Base-by-base conservation (phyloP, 2,113 vertebrate genomes). In the Lathamus discolor region DNA sequence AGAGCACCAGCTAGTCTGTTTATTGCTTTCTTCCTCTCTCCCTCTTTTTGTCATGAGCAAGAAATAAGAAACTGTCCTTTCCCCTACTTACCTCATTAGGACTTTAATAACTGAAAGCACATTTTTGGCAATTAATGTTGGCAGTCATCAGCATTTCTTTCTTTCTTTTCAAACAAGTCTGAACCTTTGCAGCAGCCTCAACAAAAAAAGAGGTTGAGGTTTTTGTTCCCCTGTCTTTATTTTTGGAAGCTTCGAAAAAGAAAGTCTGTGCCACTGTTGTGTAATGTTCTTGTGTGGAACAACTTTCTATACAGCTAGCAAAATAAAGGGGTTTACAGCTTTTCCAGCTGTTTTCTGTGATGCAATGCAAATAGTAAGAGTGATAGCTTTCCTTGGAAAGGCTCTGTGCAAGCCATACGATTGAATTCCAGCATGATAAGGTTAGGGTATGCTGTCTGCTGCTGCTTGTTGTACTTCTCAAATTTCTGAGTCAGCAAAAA, bases 401-500 rank as follows among this genome's bases (percentile, higher is more conserved):
- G 67, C 76, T 90, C 86, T 10, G 44, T 44, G 64, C 24, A 54
- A 92, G 78, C 90, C 86, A 55, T 79, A 41, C 87, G 49, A 52
- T 68, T 85, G 35, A 52, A 83, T 95, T 87, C 87, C 80, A 33
- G 73, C 14, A 5, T 54, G 96, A 95, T 94, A 97, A 88, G 63
- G 77, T 92, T 83, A 24, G 85, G 74, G 79, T 93, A 61, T 83
- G 69, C 81, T 43, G 68, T 91, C 77, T 96, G 92, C 89, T 81
- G n/a, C 31, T 46, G 54, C 61, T 92, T 89, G 43, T 87, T 93
- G 76, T 76, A 90, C 31, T 55, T 63, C 88, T 86, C 83, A 90
- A 52, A 82, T 95, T 94, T 94, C 97, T 97, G 94, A 98, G 87
- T 97, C 95, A 97, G 97, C 97, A 97, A 91, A 96, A 88, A 37